Evolutionary conservation across 2,797 vertebrate genomes (phyloP).

Genomic region (Streptopelia turtur): DNA sequence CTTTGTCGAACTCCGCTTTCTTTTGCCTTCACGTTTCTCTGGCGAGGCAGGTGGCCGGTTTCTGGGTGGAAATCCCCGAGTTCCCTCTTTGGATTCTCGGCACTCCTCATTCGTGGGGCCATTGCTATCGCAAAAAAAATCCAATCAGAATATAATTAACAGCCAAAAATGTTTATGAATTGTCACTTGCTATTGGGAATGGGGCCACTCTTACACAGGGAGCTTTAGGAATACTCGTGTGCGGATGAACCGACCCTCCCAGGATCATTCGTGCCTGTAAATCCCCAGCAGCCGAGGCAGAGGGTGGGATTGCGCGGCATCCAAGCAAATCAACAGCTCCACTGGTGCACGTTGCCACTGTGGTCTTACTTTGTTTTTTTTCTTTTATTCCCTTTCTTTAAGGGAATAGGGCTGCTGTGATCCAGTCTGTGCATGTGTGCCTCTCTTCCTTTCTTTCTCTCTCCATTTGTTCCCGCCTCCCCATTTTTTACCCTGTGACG

Average conservation of each 20-base stretch:
- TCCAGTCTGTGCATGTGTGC: constrained; percentile 12
- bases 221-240: background rate
- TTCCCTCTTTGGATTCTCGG: background rate
- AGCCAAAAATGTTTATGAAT: background rate
- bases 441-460: background rate
- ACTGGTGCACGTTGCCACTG: background rate
- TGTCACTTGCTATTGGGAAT: background rate
- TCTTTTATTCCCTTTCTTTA: background rate
- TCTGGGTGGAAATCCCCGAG: background rate
- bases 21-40: background rate
- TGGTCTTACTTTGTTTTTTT: background rate
- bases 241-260: background rate
- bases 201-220: background rate
- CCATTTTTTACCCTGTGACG: background rate
- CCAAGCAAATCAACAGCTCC: constrained; percentile 9
- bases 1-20: background rate
- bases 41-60: background rate
- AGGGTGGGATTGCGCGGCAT: background rate
- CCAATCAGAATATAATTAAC: background rate
- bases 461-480: constrained; percentile 46
- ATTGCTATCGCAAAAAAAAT: background rate
- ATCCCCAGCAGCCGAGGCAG: constrained; percentile 21
- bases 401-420: background rate
- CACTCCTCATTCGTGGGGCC: background rate
- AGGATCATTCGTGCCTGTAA: background rate